Conservation (phyloP, 2,888 invertebrate species). For the Dorcus parallelipipedus region DNA sequence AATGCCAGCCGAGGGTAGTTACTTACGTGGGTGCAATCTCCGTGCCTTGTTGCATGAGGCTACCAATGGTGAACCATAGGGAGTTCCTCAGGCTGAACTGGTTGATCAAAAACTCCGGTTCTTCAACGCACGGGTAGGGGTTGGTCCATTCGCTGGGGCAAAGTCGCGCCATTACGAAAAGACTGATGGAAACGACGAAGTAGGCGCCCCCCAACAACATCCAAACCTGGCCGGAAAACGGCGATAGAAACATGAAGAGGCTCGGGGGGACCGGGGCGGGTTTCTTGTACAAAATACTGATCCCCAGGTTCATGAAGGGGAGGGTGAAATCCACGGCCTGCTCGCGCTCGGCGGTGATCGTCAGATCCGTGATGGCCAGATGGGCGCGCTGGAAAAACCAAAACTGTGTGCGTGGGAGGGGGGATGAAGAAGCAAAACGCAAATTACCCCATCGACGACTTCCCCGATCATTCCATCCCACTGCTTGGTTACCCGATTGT, state of each 20-base stretch:
- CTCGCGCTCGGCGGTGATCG: slow-evolving; percentile 84
- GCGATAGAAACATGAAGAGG: slow-evolving; percentile 88
- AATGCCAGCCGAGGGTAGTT: not conserved
- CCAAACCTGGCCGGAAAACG: slow-evolving; percentile 85
- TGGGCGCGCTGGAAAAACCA: slow-evolving; percentile 69
- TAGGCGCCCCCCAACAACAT: slow-evolving; percentile 78
- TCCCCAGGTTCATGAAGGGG: slow-evolving; percentile 94
- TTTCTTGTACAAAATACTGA: slow-evolving; percentile 85
- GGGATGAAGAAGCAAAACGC: not conserved
- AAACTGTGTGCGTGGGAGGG: not conserved
- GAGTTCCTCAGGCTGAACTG: slow-evolving; percentile 80
- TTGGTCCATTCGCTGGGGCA: slow-evolving; percentile 88
- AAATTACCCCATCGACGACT: slow-evolving; percentile 64
- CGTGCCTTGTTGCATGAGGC: slow-evolving; percentile 82
- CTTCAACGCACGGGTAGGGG: slow-evolving; percentile 80
- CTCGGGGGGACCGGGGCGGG: slow-evolving; percentile 83
- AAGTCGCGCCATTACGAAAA: slow-evolving; percentile 76
- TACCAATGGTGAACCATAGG: slow-evolving; percentile 85
- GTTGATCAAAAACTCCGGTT: slow-evolving; percentile 79
- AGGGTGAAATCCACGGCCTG: slow-evolving; percentile 90
- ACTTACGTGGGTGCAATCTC: slow-evolving; percentile 82
- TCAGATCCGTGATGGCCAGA: slow-evolving; percentile 89
- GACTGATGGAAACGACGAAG: slow-evolving; percentile 71
- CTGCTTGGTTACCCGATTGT: slow-evolving; percentile 56
- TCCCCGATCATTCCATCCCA: slow-evolving; percentile 78